phyloP scores from a whole-genome alignment of 1,140 invertebrate genomes.

The Drosophila santomea region DNA sequence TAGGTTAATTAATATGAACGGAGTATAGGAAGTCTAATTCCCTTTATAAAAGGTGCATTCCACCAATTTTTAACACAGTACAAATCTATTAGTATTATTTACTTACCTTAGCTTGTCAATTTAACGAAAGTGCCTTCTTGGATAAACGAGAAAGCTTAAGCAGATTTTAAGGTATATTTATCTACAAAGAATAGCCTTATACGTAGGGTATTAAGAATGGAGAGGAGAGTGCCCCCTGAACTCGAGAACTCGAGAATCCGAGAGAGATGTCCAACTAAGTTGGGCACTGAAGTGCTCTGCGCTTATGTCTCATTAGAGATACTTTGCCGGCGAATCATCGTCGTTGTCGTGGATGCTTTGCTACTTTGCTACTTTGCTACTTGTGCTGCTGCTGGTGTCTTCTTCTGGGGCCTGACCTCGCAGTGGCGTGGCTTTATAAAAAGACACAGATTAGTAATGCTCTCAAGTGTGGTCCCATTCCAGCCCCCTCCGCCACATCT shows the following conservation, averaged over 20 bases:
- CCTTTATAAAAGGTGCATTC: no score
- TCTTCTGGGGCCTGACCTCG: conserved; percentile 67
- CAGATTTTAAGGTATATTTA: neutral
- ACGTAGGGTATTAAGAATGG: conserved; percentile 7
- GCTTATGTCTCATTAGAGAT: conserved; percentile 81
- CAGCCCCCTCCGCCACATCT: neutral
- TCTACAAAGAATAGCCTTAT: neutral
- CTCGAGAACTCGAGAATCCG: conserved; percentile 8
- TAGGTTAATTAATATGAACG: no score
- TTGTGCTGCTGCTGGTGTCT: conserved; percentile 4
- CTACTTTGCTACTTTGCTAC: conserved; percentile 6
- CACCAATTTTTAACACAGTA: no score
- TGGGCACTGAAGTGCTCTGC: conserved; percentile 68
- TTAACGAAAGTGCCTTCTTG: no score
- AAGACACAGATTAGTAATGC: conserved; percentile 80
- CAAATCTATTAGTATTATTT: no score
- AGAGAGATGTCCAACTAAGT: conserved; percentile 56
- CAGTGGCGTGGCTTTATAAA: conserved; percentile 69
- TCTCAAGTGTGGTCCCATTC: conserved; percentile 60
- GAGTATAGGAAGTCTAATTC: no score
- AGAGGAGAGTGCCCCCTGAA: neutral
- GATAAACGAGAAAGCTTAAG: neutral
- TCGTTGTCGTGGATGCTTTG: conserved; percentile 21
- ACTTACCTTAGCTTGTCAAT: no score
- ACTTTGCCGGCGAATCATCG: conserved; percentile 70